Conservation (phyloP, 1,140 invertebrate species). For the Drosophila sechellia region DNA sequence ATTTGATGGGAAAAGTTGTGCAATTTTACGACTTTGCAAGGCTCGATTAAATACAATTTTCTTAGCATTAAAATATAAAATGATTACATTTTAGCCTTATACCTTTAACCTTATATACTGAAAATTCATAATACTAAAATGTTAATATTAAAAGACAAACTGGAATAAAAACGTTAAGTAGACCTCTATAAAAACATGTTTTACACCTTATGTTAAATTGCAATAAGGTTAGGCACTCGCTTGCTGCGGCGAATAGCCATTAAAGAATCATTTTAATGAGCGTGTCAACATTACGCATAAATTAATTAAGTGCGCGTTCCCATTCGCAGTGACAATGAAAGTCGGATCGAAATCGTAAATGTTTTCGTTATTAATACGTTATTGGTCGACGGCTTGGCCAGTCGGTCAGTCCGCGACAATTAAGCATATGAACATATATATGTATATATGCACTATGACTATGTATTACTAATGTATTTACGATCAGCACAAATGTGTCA, state of each 20-base stretch:
- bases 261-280: conserved; percentile 72
- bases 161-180: not conserved
- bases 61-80: too few species aligned
- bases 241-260: conserved; percentile 50
- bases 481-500: conserved; percentile 77
- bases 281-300: conserved; percentile 61
- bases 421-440: conserved; percentile 35
- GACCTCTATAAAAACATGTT: conserved; percentile 20
- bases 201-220: conserved; percentile 15
- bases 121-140: not conserved
- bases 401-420: conserved; percentile 18
- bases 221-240: conserved; percentile 26
- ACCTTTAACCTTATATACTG: too few species aligned
- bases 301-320: conserved; percentile 57
- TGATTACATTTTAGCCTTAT: too few species aligned
- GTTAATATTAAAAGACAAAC: not conserved
- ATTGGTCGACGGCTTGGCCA: conserved; percentile 14
- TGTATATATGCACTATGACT: conserved; percentile 43
- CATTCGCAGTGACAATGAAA: conserved; percentile 52
- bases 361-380: conserved; percentile 69
- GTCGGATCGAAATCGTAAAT: conserved; percentile 64
- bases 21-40: not conserved
- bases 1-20: conserved; percentile 36
- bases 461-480: conserved; percentile 77
- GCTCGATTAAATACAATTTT: not conserved